A percentile compares a stretch with the other conserved stretches of the same genome.
Evolutionary conservation across 2,113 vertebrate species (phyloP).

Genomic region (Amphiprion ocellaris): DNA sequence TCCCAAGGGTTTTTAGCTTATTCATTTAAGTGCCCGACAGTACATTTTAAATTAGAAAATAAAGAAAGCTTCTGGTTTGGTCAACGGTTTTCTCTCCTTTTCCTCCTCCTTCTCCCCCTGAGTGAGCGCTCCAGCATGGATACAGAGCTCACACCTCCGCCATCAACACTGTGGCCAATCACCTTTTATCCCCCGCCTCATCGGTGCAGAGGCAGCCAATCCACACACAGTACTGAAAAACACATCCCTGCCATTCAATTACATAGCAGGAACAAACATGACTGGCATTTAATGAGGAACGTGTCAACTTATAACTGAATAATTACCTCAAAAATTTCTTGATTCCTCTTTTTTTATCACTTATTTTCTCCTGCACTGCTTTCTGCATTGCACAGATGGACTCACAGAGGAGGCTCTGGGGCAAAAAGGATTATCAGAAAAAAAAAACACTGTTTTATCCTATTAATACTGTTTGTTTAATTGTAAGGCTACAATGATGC

Average conservation of each 20-base stretch:
- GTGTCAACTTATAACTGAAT: slow-evolving; percentile 44
- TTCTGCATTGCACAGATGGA: slow-evolving; percentile 22
- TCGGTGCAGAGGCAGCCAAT: slow-evolving; percentile 70
- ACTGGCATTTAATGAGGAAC: slow-evolving; percentile 81
- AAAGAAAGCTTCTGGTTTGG: slow-evolving; percentile 17
- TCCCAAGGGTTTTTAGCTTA: background rate
- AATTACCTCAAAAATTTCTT: slow-evolving; percentile 50
- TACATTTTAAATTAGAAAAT: slow-evolving; percentile 21
- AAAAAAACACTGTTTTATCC: slow-evolving; percentile 2
- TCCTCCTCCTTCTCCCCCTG: slow-evolving; percentile 57
- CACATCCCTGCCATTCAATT: slow-evolving; percentile 76
- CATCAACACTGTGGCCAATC: slow-evolving; percentile 82
- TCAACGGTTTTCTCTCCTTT: slow-evolving; percentile 38
- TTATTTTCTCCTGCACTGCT: background rate
- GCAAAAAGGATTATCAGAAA: background rate
- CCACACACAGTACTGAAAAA: slow-evolving; percentile 53
- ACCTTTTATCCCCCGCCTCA: slow-evolving; percentile 74
- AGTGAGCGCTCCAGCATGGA: slow-evolving; percentile 81
- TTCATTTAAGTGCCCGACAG: background rate
- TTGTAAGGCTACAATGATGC: background rate
- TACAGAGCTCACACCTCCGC: slow-evolving; percentile 81
- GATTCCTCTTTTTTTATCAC: slow-evolving; percentile 36
- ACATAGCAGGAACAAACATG: slow-evolving; percentile 78
- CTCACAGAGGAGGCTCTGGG: background rate
- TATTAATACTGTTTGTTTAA: background rate